Conservation (phyloP, 2,888 invertebrate species). For the Pristionchus fissidentatus region DNA sequence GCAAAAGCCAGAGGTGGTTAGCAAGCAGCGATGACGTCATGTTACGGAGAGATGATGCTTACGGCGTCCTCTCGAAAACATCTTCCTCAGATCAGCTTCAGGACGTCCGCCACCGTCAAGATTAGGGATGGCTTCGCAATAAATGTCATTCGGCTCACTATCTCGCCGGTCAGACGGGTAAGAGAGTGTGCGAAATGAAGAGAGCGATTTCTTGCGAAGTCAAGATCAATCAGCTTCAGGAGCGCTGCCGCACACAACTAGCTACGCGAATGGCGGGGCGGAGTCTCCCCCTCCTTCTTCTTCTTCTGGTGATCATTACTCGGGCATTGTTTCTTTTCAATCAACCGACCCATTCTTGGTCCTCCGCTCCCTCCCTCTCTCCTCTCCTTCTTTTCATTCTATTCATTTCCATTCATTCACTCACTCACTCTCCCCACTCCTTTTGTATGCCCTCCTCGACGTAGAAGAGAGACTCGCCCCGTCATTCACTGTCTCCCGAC, state of each 20-base stretch:
- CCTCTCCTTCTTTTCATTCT: constrained; percentile 38
- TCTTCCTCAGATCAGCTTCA: no score
- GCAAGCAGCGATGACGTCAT: no score
- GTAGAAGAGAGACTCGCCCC: neutral
- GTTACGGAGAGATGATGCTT: no score
- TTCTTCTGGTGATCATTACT: constrained; percentile 38
- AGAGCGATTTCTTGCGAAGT: constrained; percentile 4
- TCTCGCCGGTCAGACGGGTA: neutral
- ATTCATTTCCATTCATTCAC: constrained; percentile 45
- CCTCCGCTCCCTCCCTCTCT: neutral
- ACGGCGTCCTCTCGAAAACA: no score
- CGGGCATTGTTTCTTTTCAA: constrained; percentile 47
- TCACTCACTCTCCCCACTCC: neutral
- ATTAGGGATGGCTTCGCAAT: no score
- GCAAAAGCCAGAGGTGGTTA: no score
- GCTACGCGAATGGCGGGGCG: neutral
- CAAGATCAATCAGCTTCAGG: neutral
- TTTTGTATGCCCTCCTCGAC: constrained; percentile 28
- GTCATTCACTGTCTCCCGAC: constrained; percentile 19
- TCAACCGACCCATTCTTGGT: constrained; percentile 45
- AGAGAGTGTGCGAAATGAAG: neutral
- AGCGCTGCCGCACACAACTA: neutral
- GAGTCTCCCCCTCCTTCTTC: neutral
- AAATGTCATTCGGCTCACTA: neutral
- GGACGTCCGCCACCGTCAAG: no score